Conservation (phyloP, 2,888 invertebrate species). For the Ditula angustiorana region DNA sequence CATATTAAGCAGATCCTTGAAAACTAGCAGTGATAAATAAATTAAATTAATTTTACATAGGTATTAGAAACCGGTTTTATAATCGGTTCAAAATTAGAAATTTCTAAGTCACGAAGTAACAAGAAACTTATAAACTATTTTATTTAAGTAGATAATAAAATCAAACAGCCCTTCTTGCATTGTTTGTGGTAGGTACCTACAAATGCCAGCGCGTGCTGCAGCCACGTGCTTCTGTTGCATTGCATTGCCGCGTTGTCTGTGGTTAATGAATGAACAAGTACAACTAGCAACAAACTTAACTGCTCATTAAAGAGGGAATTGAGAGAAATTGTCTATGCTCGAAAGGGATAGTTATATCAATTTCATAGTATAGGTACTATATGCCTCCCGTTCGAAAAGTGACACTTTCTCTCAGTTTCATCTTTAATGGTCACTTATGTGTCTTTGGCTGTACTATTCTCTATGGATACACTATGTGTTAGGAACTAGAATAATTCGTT, state of each 20-base stretch:
- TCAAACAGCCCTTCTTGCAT: conserved; percentile 16
- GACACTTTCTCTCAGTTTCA: too few species aligned
- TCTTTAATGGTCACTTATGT: too few species aligned
- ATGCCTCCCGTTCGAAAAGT: too few species aligned
- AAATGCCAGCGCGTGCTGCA: conserved; percentile 29
- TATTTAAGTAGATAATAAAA: background rate
- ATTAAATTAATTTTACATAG: too few species aligned
- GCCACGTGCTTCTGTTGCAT: conserved; percentile 31
- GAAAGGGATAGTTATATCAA: too few species aligned
- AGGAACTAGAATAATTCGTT: background rate
- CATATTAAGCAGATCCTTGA: too few species aligned
- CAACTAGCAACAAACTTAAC: too few species aligned
- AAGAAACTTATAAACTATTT: background rate
- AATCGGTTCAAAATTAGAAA: background rate
- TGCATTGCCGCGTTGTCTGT: conserved; percentile 30
- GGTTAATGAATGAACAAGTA: conserved; percentile 21
- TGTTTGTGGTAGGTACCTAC: conserved; percentile 26
- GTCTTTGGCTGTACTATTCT: background rate
- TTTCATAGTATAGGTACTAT: too few species aligned
- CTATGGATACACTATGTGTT: background rate
- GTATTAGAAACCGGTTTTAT: too few species aligned
- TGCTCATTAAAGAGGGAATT: too few species aligned
- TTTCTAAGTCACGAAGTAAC: background rate
- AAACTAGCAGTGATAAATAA: too few species aligned
- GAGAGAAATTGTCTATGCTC: too few species aligned